Evolutionary conservation across 2,113 vertebrate species (phyloP), one percentile per base, ranked within the genome.

Genomic region (Lipotes vexillifer): DNA sequence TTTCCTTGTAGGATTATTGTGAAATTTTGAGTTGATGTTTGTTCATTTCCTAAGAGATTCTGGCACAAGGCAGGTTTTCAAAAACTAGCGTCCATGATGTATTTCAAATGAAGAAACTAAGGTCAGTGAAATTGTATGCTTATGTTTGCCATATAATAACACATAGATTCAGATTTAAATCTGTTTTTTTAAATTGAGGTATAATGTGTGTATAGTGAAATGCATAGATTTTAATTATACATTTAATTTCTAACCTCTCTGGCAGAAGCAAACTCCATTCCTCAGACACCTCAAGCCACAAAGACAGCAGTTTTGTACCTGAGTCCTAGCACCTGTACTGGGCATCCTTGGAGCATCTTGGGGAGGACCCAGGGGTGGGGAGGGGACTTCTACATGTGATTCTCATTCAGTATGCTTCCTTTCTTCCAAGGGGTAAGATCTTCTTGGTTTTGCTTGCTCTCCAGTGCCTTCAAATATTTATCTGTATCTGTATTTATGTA

Each of bases 61-160:
- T 5, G 17, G 55, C 15, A 0, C 1, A 33, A 59, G 20, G 21
- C 36, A 36, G 38, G 9, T 38, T 33, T 36, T 27, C 10, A 6
- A 13, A 8, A 29, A 25, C 25, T 1, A 2, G 23, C 2, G 23
- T 21, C 14, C 20, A 1, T 1, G 9, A 3, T 2, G 6, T 8
- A 33, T 66, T 12, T 25, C 33, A 21, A n/a, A 38, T 33, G 52
- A 57, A 55, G 7, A 87, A 29, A 80, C 69, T 13, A 15, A 9
- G 18, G 44, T 63, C 17, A 46, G 31, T 15, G 59, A 44, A 5
- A 23, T 1, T 12, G 1, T 17, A 4, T 4, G 12, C 7, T n/a
- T 17, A 21, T 31, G 6, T 25, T 1, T 27, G 33, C 21, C 11
- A 18, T 3, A 7, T 9, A 11, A 5, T 13, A 29, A 36, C 13